Evolutionary conservation across 2,797 vertebrate genomes (phyloP), one percentile per base, ranked within the genome.

Genomic region (Chromis chromis): DNA sequence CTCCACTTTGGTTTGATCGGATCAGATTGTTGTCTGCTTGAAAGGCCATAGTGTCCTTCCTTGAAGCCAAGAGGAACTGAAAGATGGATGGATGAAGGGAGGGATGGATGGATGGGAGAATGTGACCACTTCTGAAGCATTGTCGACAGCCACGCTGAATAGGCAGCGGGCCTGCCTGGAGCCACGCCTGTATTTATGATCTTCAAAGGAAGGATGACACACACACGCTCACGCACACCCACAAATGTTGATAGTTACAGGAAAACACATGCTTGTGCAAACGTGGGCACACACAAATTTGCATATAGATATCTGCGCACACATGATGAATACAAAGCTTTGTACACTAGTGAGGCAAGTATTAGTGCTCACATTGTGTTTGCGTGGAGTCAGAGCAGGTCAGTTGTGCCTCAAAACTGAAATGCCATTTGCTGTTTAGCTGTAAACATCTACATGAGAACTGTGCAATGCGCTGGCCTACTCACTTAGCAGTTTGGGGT

Each of bases 51-150:
- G 70, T 79, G 84, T 88, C 90, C 89, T 89, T 88, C 92, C 85
- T 86, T 89, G 82, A 84, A 82, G 82, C 71, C 50, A 71, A 65
- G 66, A 85, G 27, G 71, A 85, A 79, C 76, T 62, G 69, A 84
- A 58, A 85, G 85, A 89, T 11, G 79, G 84, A 88, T 81, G 84
- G 88, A 85, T 85, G 83, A 82, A 89, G 76, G 82, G 83, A 90
- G 81, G 84, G 86, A 91, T 80, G 84, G 89, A 91, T 89, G 88
- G 91, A 90, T 90, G 89, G 89, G 88, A 90, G 88, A 89, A 92
- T 88, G 82, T 87, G 82, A 95, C 94, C 93, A 95, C 94, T 95
- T 95, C 93, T 93, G 90, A 94, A 74, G 92, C 91, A 94, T 93
- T 94, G 92, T 94, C 88, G 92, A 94, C 91, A 93, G 91, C 91